Percentiles rank a stretch among this genome's conserved stretches.
Conservation (phyloP, 1,140 invertebrate species). For the Lordiphosa stackelbergi region DNA sequence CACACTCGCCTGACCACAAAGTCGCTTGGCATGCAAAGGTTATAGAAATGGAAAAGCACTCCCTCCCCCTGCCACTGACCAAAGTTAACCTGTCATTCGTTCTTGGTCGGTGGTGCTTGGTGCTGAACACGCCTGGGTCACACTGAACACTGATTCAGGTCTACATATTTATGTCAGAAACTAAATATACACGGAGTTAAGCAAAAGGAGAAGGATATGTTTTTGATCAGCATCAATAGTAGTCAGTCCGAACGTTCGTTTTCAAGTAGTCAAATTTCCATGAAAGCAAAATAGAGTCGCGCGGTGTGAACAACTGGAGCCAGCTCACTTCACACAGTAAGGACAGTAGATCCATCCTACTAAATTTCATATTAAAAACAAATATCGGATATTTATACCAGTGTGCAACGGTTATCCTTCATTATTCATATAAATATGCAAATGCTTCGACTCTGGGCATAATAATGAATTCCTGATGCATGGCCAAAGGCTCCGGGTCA, state of each 20-base stretch:
- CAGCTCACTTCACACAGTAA: too few relatives aligned
- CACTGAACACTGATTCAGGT: constrained; percentile 5
- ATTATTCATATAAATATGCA: constrained; percentile 73
- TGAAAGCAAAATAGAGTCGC: too few relatives aligned
- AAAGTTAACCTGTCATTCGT: constrained; percentile 16
- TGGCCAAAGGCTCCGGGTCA: constrained; percentile 48
- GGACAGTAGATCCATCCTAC: too few relatives aligned
- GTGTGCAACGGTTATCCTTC: constrained; percentile 56
- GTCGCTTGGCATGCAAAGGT: constrained; percentile 61
- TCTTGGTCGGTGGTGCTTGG: neutral
- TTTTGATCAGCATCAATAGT: too few relatives aligned
- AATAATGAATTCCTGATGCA: constrained; percentile 63
- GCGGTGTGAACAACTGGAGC: too few relatives aligned
- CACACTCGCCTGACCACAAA: constrained; percentile 29
- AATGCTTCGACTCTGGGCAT: constrained; percentile 37
- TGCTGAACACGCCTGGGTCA: constrained; percentile 3
- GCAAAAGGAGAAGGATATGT: too few relatives aligned
- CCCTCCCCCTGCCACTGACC: constrained; percentile 8
- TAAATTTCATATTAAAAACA: too few relatives aligned
- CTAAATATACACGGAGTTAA: too few relatives aligned
- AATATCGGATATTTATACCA: neutral
- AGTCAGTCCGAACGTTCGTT: too few relatives aligned
- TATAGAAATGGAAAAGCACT: constrained; percentile 69
- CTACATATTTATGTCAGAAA: too few relatives aligned
- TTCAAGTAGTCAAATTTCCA: too few relatives aligned